Evolutionary conservation across 2,113 vertebrate genomes (phyloP), one percentile per base, ranked within the genome.

Genomic region (Miniopterus natalensis): DNA sequence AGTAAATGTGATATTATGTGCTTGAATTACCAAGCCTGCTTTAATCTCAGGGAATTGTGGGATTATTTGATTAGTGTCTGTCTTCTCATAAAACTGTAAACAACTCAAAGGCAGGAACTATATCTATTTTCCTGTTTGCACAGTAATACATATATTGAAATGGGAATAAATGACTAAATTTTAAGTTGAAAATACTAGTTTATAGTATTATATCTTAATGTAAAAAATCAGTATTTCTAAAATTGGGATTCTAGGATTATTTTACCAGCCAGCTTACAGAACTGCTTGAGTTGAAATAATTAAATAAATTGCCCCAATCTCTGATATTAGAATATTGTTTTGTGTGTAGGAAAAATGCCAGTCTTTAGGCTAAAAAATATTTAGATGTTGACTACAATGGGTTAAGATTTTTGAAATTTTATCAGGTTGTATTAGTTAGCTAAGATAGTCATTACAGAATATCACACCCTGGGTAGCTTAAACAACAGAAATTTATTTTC

Each of bases 191-290:
- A 88, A 75, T 10, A 65, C 3, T 59, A 92, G 14, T 49, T 89
- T 17, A 45, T 47, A 17, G 12, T 73, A 3, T 63, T 83, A 36
- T 40, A 21, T 18, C 25, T 83, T 74, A 80, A 74, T 79, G 63
- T 49, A 91, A 95, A 66, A 81, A 59, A 63, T 70, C 12, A 25
- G 25, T 59, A 53, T 92, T 96, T 90, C 42, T 95, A 75, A 89
- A 61, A 47, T 15, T 79, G 51, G 2, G 11, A 84, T 71, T 90
- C 17, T 61, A 49, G 36, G 45, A 78, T 88, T 88, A 78, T 78
- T 92, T 92, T 57, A 78, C 5, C 47, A 70, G 20, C 8, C 8
- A 40, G 1, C 7, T 47, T 71, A 77, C 23, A n/a, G 29, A 92
- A 77, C 40, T 31, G 4, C 36, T 59, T 66, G 12, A 57, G n/a